Evolutionary conservation across 2,888 invertebrate species (phyloP), one percentile per base, ranked within the genome.

Genomic region (Leptinotarsa juncta): DNA sequence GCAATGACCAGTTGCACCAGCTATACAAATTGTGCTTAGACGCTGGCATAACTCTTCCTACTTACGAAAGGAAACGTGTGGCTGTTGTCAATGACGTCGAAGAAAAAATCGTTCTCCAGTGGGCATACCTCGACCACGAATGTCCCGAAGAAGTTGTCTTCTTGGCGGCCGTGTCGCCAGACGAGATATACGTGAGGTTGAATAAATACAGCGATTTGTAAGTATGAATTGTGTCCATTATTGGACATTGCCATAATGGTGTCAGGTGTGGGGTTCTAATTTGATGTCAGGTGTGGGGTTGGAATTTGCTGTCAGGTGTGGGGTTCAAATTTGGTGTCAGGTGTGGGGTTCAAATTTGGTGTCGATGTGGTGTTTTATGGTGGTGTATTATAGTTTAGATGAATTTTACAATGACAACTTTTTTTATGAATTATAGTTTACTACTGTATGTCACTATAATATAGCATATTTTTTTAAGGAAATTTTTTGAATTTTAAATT

Each of bases 41-140:
- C 3, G 87, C 85, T 5, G 85, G 83, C 1, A 83, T 89, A 2
- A 77, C 78, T 3, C 74, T 88, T 20, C 86, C 86, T 0, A 79
- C 77, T 70, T 80, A 85, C 83, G 77, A 80, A 32, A 75, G 72
- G 67, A 65, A 60, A 48, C 67, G 50, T 12, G 68, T 65, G 57
- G 26, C 5, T 20, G 16, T 32, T 18, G 15, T 57, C n/a, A 20
- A 55, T 15, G 49, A 65, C 15, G 68, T 49, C 15, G 73, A 66
- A 16, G 67, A 75, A 5, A 77, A 85, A 73, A 76, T 82, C 0
- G 74, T 78, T 71, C 85, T 86, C 3, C 82, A 84, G 12, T 91
- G 91, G 91, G 91, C 91, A 0, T 88, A 89, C 85, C 84, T 92
- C 23, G 89, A 90, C 42, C 83, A 82, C 1, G 79, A 82, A 51